These are phyloP conservation scores for Melanitta fusca DNA, from an alignment of 2,797 vertebrate species.

Conservation along the genomic window DNA sequence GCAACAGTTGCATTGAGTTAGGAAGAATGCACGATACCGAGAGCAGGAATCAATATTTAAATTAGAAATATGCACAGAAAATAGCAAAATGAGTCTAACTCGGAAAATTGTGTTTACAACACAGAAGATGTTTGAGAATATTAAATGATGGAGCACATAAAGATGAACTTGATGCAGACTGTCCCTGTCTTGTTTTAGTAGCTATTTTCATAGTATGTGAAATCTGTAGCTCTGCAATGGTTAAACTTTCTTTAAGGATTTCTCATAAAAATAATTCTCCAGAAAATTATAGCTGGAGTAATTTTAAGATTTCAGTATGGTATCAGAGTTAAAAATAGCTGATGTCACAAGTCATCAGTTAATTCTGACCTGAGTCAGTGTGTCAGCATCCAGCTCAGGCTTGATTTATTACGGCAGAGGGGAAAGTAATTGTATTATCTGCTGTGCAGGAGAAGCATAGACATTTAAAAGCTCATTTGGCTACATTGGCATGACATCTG, in stretches of 20 bases:
- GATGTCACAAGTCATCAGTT: neutral
- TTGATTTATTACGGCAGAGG: neutral
- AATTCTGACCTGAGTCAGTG: neutral
- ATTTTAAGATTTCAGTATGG: neutral
- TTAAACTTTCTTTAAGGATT: neutral
- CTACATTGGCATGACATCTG: neutral
- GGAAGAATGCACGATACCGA: neutral
- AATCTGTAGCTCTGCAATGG: neutral
- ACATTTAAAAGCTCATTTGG: neutral
- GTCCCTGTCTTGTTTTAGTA: neutral
- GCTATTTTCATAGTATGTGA: neutral
- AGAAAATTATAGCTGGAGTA: neutral
- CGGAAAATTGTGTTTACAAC: neutral
- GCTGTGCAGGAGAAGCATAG: neutral
- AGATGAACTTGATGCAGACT: neutral
- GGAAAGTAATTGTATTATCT: neutral
- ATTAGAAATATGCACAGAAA: neutral
- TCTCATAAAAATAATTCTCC: neutral
- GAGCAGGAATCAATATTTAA: neutral
- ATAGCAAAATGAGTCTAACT: neutral
- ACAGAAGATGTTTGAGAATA: neutral
- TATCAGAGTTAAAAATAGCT: neutral
- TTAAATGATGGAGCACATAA: neutral
- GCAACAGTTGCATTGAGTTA: neutral
- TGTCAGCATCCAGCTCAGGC: neutral